Conservation (phyloP, 2,113 vertebrate species). For the Chelonoidis abingdonii region DNA sequence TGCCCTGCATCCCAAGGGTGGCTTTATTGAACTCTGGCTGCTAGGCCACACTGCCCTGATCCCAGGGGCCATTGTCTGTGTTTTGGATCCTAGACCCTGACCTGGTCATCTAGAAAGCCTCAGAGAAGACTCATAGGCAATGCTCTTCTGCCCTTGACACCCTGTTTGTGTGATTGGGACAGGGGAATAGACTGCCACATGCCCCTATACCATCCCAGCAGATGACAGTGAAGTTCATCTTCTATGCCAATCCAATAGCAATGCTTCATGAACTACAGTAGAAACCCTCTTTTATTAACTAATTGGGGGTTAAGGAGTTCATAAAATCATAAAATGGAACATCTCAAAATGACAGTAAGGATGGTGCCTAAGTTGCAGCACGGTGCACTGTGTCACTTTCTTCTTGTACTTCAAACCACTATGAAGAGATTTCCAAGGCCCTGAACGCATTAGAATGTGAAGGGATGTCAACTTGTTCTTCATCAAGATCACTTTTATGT, state of each 20-base stretch:
- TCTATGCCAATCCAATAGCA: not conserved
- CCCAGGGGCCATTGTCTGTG: too few species aligned
- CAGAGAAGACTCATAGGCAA: too few species aligned
- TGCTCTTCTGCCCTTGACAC: too few species aligned
- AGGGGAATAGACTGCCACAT: too few species aligned
- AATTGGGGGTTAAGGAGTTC: not conserved
- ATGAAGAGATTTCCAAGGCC: not conserved
- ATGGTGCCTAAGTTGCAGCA: not conserved
- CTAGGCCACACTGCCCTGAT: too few species aligned
- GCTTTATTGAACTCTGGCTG: too few species aligned
- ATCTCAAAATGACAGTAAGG: not conserved
- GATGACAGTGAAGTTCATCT: rapidly evolving
- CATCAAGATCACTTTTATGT: not conserved
- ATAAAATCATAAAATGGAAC: not conserved
- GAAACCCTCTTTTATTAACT: not conserved
- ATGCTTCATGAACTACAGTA: not conserved
- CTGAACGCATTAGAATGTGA: not conserved
- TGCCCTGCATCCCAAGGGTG: too few species aligned
- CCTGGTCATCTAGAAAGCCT: too few species aligned
- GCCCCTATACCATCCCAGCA: rapidly evolving
- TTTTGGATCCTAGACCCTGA: too few species aligned
- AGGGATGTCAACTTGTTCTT: not conserved
- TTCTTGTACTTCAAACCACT: not conserved
- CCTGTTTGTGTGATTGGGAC: too few species aligned
- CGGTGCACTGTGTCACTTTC: not conserved